A percentile compares a stretch with the other conserved stretches of the same genome.
These are phyloP conservation scores for Hippocampus comes DNA, from an alignment of 2,113 vertebrate species.

Conservation along the genomic window DNA sequence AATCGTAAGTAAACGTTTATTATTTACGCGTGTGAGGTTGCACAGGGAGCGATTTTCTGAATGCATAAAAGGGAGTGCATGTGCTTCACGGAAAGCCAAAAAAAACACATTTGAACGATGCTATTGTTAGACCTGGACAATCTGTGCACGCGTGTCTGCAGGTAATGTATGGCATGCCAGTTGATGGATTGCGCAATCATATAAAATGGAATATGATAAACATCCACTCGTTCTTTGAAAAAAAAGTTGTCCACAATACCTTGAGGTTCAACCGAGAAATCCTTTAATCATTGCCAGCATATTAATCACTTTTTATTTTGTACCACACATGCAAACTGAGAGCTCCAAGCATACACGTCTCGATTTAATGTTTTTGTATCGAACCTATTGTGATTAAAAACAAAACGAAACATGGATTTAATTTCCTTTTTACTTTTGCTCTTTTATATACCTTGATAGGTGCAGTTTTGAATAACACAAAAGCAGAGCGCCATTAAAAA, in stretches of 20 bases:
- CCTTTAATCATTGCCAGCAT: not conserved
- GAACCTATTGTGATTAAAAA: not conserved
- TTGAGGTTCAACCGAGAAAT: not conserved
- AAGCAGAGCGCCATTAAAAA: not conserved
- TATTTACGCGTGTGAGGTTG: not conserved
- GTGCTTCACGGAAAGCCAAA: not conserved
- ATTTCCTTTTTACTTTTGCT: not conserved
- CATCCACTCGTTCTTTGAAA: not conserved
- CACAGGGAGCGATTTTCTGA: not conserved
- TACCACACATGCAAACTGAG: not conserved
- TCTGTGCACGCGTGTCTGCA: constrained; percentile 27
- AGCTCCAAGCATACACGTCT: not conserved
- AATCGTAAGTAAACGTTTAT: constrained; percentile 87
- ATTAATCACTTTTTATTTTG: not conserved
- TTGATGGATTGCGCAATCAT: constrained; percentile 8
- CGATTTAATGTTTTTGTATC: not conserved
- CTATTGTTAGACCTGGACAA: constrained; percentile 6
- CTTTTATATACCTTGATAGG: not conserved
- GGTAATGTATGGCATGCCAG: constrained; percentile 12
- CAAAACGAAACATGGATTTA: not conserved
- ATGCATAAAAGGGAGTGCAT: no score
- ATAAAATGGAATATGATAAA: constrained; percentile 15
- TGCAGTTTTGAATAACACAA: not conserved
- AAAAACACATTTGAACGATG: constrained; percentile 8
- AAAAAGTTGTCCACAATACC: not conserved